Evolutionary conservation across 2,888 invertebrate genomes (phyloP).

Genomic region (Craniophora ligustri): DNA sequence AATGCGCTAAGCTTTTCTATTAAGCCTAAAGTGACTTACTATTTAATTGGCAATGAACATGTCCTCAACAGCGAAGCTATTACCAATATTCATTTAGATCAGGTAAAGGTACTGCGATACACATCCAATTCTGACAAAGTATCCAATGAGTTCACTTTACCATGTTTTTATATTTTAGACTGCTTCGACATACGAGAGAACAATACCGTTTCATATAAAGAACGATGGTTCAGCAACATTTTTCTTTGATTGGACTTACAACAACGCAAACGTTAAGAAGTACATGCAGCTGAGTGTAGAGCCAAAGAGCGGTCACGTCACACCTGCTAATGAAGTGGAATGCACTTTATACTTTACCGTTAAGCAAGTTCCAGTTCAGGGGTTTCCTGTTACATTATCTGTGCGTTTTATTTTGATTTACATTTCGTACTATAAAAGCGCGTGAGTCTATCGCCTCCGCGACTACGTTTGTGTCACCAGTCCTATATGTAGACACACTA

Average conservation of each 20-base stretch:
- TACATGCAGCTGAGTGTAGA: constrained; percentile 75
- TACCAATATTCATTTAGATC: constrained; percentile 82
- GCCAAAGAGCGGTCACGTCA: constrained; percentile 75
- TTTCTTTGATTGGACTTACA: constrained; percentile 80
- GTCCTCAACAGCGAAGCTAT: constrained; percentile 70
- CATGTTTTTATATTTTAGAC: constrained; percentile 62
- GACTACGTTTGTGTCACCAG: too few species aligned
- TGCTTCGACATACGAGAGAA: constrained; percentile 81
- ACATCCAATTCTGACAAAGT: neutral
- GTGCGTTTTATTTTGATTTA: constrained; percentile 59
- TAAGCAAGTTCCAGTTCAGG: constrained; percentile 77
- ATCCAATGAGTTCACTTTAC: too few species aligned
- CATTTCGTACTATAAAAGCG: too few species aligned
- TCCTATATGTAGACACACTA: too few species aligned
- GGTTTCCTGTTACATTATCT: constrained; percentile 74
- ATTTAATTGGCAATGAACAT: constrained; percentile 77
- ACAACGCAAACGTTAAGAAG: constrained; percentile 71
- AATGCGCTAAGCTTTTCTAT: constrained; percentile 86
- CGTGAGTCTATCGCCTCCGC: too few species aligned
- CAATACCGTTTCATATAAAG: constrained; percentile 75
- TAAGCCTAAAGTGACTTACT: constrained; percentile 83
- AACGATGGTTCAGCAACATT: constrained; percentile 84
- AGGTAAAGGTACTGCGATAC: constrained; percentile 61
- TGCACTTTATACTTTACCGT: constrained; percentile 76
- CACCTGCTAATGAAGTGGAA: constrained; percentile 70